Conservation (phyloP, 2,113 vertebrate species). For the Peromyscus californicus region DNA sequence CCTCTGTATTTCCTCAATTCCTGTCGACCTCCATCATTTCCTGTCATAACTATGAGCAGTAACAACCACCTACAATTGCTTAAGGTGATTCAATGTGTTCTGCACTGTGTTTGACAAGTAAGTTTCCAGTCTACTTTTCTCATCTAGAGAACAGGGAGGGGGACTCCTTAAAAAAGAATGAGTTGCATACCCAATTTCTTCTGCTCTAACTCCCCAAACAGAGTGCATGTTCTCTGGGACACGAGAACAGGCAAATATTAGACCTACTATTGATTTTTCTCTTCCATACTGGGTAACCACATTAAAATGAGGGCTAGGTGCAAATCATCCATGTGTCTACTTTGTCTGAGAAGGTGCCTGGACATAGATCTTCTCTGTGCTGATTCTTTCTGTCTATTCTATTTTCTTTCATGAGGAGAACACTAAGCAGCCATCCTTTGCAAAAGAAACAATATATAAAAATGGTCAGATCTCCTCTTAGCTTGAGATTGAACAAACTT, state of each 20-base stretch:
- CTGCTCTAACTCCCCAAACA: neutral
- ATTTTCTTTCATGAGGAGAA: neutral
- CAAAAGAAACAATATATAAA: neutral
- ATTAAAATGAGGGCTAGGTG: neutral
- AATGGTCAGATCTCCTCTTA: neutral
- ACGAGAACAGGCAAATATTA: constrained; percentile 16
- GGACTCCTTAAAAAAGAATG: neutral
- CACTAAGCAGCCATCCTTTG: neutral
- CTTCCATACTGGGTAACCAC: neutral
- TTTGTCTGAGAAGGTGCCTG: neutral
- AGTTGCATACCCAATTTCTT: neutral
- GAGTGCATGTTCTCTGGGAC: neutral
- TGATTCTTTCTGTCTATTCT: neutral
- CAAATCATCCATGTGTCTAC: neutral
- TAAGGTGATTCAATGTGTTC: neutral
- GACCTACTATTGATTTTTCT: neutral
- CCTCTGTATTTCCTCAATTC: neutral
- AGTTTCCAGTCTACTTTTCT: neutral
- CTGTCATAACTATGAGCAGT: neutral
- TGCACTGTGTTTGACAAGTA: neutral
- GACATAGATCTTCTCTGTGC: neutral
- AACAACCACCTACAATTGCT: neutral
- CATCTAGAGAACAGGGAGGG: neutral
- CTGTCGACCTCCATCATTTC: neutral
- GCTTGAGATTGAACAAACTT: neutral